Base-by-base conservation (phyloP, 2,888 invertebrate species). In the Eristalis arbustorum region DNA sequence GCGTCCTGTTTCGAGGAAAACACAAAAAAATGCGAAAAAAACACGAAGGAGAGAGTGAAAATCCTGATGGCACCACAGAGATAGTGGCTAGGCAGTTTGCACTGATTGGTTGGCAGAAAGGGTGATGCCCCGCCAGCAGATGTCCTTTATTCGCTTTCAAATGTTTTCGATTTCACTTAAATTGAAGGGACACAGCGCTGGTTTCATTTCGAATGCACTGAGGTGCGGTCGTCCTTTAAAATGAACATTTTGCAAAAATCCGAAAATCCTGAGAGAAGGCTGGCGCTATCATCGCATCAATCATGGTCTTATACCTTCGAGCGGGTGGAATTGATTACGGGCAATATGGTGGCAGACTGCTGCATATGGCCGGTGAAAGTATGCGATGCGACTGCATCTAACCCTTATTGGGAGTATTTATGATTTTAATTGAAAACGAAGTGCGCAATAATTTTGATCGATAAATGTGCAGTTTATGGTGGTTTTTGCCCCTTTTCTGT, bases 391-490 rank as follows among this genome's bases (percentile, higher is more conserved):
- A 18, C 4, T 23, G 49, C 8, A 18, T 49, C 49, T 71, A 87
- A 83, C 87, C 87, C 87, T 83, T 87, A 83, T 75, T 69, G 56
- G 23, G 56, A 25, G 37, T 73, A 82, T 85, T 82, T 83, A 87
- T 87, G 83, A 83, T 83, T 83, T 83, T 87, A 87, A 87, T 87
- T 87, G 87, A 75, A 87, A 87, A 83, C 71, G 79, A 87, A 87
- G 63, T 87, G 78, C 57, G 78, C 87, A 87, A 75, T 83, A 87
- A 87, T 87, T 78, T 75, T 87, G 87, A 87, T 87, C 71, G 87
- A 79, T 83, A 87, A 83, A 78, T 87, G 78, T 68, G 67, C 63
- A 14, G 23, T 75, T 83, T 77, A 75, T 79, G 72, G 31, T 71
- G 79, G 72, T 72, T 78, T 68, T 78, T 6, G 18, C 67, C 49